Conservation (phyloP, 2,888 invertebrate species). For the Ligdia adustata region DNA sequence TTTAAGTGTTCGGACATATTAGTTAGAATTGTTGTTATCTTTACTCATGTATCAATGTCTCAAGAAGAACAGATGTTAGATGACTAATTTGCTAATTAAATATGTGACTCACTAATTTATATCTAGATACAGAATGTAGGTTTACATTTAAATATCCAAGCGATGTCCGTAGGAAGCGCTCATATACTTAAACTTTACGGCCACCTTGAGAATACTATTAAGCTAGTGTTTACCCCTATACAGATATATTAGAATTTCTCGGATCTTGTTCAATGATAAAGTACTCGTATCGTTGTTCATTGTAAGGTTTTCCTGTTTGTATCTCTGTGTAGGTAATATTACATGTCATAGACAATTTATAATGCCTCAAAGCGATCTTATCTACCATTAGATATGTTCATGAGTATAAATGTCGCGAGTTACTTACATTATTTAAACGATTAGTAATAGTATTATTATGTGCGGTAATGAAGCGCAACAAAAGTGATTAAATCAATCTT, state of each 20-base stretch:
- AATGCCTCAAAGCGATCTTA: no score
- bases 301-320: constrained; percentile 32
- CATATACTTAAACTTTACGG: constrained; percentile 14
- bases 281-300: constrained; percentile 23
- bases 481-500: neutral
- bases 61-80: neutral
- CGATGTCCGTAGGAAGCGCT: neutral
- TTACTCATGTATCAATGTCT: neutral
- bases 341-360: no score
- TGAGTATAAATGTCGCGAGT: no score
- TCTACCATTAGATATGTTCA: no score
- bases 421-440: no score
- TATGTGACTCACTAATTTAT: no score
- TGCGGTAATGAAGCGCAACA: neutral
- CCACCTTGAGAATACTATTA: constrained; percentile 16
- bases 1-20: neutral
- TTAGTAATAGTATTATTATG: no score
- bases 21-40: neutral
- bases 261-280: constrained; percentile 26
- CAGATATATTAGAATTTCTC: constrained; percentile 19
- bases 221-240: constrained; percentile 12
- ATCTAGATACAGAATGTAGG: neutral
- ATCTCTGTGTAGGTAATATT: constrained; percentile 12
- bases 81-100: constrained; percentile 4
- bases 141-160: neutral